A percentile compares a stretch with the other conserved stretches of the same genome.
Evolutionary conservation across 2,113 vertebrate species (phyloP).

Genomic region (Eulemur macaco): DNA sequence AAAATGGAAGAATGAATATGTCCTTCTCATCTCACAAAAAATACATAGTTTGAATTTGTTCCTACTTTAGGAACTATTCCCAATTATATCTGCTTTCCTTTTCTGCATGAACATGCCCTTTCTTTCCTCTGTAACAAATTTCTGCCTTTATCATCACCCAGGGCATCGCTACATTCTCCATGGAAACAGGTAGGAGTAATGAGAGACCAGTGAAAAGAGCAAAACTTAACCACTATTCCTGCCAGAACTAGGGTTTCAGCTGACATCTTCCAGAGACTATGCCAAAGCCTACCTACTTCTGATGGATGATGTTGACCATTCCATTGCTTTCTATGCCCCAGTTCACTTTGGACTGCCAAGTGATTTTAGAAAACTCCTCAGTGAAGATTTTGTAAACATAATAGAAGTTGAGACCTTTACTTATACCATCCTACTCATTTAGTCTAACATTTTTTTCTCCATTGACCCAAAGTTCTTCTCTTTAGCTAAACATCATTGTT

Average conservation of each 20-base stretch:
- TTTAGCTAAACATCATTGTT: not conserved
- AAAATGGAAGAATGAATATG: not conserved
- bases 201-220: not conserved
- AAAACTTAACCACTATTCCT: not conserved
- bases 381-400: not conserved
- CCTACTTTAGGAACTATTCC: not conserved
- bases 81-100: not conserved
- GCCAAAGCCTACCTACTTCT: not conserved
- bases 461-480: not conserved
- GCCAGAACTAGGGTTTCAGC: not conserved
- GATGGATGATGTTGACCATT: not conserved
- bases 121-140: not conserved
- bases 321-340: not conserved
- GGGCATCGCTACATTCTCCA: not conserved
- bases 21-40: not conserved
- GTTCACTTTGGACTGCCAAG: not conserved
- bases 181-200: not conserved
- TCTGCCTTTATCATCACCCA: not conserved
- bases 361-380: slow-evolving; percentile 29
- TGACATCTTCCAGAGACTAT: not conserved
- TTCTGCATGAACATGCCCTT: not conserved
- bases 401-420: not conserved
- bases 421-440: not conserved
- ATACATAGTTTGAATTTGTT: not conserved
- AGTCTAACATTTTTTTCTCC: not conserved